A percentile compares a stretch with the other conserved stretches of the same genome.
Evolutionary conservation across 2,797 vertebrate genomes (phyloP).

Genomic region (Cheirogaleus major): DNA sequence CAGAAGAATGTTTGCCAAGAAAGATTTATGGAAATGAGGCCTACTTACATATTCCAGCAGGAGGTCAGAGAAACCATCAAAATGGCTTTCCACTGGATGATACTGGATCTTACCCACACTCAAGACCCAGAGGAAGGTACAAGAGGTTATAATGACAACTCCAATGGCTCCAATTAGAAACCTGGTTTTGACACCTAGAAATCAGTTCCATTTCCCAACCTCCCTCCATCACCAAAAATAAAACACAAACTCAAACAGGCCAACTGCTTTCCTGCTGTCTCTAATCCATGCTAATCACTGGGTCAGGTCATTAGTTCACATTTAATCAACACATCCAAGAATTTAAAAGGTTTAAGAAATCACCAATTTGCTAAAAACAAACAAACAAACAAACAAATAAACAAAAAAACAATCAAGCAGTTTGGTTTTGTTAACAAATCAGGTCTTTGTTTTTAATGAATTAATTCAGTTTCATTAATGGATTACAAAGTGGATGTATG

Average conservation of each 20-base stretch:
- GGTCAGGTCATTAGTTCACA: neutral
- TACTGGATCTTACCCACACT: neutral
- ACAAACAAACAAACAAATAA: neutral
- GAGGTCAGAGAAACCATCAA: conserved; percentile 21
- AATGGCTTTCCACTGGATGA: neutral
- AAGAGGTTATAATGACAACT: neutral
- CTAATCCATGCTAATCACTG: neutral
- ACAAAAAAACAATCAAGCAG: neutral
- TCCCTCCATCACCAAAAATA: conserved; percentile 1
- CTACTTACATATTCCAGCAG: conserved; percentile 12
- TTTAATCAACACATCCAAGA: conserved; percentile 8
- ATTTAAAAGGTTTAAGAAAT: neutral
- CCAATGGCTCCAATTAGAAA: neutral
- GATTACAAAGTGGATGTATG: neutral
- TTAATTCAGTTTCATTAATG: neutral
- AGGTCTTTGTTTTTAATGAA: conserved; percentile 24
- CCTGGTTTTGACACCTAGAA: conserved; percentile 21
- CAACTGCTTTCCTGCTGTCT: neutral
- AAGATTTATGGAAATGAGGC: neutral
- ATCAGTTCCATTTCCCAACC: neutral
- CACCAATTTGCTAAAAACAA: neutral
- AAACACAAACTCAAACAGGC: neutral
- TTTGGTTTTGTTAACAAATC: neutral
- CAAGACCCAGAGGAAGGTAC: neutral
- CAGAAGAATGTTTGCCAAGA: neutral